Conservation (phyloP, 2,797 vertebrate genomes). For the Rhynchotus rufescens region DNA sequence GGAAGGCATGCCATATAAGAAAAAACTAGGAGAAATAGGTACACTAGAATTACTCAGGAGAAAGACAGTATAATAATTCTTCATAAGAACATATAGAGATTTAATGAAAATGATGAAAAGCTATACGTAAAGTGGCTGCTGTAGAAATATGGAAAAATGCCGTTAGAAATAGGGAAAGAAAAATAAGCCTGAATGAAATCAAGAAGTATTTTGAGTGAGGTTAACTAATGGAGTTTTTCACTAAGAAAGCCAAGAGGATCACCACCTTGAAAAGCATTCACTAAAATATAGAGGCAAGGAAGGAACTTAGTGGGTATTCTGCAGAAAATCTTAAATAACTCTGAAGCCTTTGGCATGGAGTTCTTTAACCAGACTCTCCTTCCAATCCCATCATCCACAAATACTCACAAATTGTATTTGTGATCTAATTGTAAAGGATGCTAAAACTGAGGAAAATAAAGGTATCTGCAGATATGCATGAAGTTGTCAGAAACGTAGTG, state of each 20-base stretch:
- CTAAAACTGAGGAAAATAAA: neutral
- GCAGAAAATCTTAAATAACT: conserved; percentile 5
- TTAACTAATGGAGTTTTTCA: neutral
- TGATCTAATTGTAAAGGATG: neutral
- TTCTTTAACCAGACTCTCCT: neutral
- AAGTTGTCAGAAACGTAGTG: neutral
- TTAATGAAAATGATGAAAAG: neutral
- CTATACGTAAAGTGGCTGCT: neutral
- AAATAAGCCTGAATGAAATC: conserved; percentile 7
- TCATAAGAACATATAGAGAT: neutral
- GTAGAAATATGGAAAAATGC: neutral
- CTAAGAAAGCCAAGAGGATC: conserved; percentile 1
- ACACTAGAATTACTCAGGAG: neutral
- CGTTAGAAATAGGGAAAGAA: neutral
- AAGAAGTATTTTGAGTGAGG: conserved; percentile 1
- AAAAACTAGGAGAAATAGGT: neutral
- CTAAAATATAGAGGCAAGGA: neutral
- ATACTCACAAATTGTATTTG: neutral
- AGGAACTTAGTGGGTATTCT: neutral
- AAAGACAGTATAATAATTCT: neutral
- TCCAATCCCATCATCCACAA: neutral
- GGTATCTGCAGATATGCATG: rapidly evolving
- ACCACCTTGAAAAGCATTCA: neutral
- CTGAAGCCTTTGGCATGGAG: neutral
- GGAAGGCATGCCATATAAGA: neutral